Base-by-base conservation (phyloP, 2,797 vertebrate species). In the Micropoecilia bifurca region DNA sequence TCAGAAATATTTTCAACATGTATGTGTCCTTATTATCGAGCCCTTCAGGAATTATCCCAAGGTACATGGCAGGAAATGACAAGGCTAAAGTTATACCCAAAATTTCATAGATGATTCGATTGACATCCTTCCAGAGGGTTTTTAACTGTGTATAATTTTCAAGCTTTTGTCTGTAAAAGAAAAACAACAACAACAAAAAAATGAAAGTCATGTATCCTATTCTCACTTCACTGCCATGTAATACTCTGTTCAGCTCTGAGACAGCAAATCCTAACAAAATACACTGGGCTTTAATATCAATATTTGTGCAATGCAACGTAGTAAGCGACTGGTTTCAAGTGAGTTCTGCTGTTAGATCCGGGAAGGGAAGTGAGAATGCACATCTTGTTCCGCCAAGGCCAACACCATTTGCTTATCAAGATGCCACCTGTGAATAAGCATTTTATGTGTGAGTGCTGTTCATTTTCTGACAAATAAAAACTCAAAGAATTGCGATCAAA, bases 321-420 rank as follows among this genome's bases (percentile, higher is more conserved):
- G 10, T 33, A 69, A 6, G 39, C 2, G 22, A 43, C 12, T 0
- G 41, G 41, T 71, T 71, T 45, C 3, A 3, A 18, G 57, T 45
- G 22, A 74, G 53, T 71, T 59, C 55, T 80, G 69, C 71, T 71
- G 76, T 71, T 45, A 7, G 39, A 85, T 30, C 36, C 30, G 39
- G 39, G 18, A 30, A 76, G 89, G 41, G 87, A 93, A 90, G 79
- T 86, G 80, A 82, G 43, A 75, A 3, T n/a, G 73, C 13, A 22
- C 55, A 33, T 45, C 33, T 50, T 50, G 50, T 77, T 82, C 50
- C 47, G 4, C 39, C 28, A 43, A 30, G 1, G 22, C 30, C 0
- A 2, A 1, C 78, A 18, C 22, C 0, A 72, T 88, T 86, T 83
- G 74, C 39, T 75, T 82, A 83, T 87, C 80, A 78, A 57, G 18